Evolutionary conservation across 2,888 invertebrate species (phyloP).

Genomic region (Cheiracanthium punctorium): DNA sequence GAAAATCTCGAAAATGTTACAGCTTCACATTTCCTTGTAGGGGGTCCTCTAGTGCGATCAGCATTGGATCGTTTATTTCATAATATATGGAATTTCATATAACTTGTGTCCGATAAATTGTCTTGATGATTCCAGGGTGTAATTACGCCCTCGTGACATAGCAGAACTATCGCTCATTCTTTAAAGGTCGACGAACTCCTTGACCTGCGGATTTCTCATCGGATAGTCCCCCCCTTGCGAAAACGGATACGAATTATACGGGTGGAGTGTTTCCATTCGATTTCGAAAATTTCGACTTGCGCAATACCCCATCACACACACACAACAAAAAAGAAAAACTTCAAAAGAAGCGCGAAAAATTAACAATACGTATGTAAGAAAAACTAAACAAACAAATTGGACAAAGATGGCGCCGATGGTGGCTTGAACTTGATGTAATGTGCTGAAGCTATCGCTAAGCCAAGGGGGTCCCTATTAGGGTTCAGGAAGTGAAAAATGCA

Average conservation of each 20-base stretch:
- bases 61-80: too few species aligned
- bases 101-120: not conserved
- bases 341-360: not conserved
- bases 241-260: not conserved
- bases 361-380: not conserved
- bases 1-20: too few species aligned
- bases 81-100: not conserved
- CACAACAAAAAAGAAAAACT: too few species aligned
- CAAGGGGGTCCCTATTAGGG: not conserved
- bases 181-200: not conserved
- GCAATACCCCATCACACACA: not conserved
- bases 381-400: not conserved
- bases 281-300: not conserved
- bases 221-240: not conserved
- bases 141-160: not conserved
- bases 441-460: not conserved
- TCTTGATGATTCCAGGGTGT: not conserved
- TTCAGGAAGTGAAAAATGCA: not conserved
- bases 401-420: not conserved
- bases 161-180: not conserved
- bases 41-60: too few species aligned
- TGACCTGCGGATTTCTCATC: not conserved
- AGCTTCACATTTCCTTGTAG: too few species aligned
- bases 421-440: not conserved
- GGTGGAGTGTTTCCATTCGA: slow-evolving; percentile 6